Evolutionary conservation across 2,888 invertebrate genomes (phyloP).

Genomic region (Seira musarum): DNA sequence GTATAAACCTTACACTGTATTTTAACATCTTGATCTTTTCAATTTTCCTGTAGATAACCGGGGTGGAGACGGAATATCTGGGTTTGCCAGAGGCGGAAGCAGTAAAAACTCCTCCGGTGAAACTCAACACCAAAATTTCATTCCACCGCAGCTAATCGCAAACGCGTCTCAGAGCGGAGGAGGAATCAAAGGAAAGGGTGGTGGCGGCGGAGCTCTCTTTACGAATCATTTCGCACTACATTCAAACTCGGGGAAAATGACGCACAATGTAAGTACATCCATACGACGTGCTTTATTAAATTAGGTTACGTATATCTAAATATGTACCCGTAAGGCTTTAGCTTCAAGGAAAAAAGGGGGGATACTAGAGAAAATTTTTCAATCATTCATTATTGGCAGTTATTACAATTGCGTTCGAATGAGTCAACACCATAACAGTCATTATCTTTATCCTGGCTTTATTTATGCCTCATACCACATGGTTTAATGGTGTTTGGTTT

Average conservation of each 20-base stretch:
- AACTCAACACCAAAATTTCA: slow-evolving; percentile 34
- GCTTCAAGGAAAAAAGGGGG: background rate
- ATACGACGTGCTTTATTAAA: too few species aligned
- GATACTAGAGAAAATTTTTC: background rate
- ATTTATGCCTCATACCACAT: background rate
- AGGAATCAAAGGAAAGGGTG: slow-evolving; percentile 54
- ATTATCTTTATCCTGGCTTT: background rate
- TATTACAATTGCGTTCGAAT: background rate
- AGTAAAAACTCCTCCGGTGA: slow-evolving; percentile 41
- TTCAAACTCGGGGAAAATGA: slow-evolving; percentile 43
- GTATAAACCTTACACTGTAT: background rate
- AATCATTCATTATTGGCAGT: background rate
- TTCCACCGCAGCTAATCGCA: slow-evolving; percentile 43
- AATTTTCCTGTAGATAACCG: slow-evolving; percentile 40
- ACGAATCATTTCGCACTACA: slow-evolving; percentile 44
- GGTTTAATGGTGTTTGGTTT: background rate
- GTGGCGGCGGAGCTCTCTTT: slow-evolving; percentile 28
- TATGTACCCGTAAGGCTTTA: background rate
- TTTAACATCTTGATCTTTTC: background rate
- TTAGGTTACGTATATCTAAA: background rate
- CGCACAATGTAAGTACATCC: slow-evolving; percentile 41
- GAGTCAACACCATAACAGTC: background rate
- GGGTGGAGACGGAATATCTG: slow-evolving; percentile 28
- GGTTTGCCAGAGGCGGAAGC: background rate
- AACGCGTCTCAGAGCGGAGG: slow-evolving; percentile 34